Conservation (phyloP, 2,888 invertebrate genomes). For the Limnephilus auricula region DNA sequence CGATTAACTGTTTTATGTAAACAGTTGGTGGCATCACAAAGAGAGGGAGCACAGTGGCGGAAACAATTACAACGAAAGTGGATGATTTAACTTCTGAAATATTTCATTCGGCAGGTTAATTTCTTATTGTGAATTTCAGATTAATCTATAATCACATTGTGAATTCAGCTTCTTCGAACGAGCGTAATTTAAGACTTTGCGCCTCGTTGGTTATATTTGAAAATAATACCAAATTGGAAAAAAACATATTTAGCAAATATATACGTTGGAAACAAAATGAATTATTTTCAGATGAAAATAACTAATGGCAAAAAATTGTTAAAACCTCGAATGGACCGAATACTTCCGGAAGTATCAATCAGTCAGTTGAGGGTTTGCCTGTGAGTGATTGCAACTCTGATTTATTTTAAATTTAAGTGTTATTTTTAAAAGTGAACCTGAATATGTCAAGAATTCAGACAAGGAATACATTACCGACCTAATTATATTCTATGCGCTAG, state of each 20-base stretch:
- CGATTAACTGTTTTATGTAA: slow-evolving; percentile 65
- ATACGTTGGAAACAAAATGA: not conserved
- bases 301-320: not conserved
- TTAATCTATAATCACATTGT: slow-evolving; percentile 18
- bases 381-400: too few relatives aligned
- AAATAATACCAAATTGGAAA: not conserved
- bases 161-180: not conserved
- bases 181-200: not conserved
- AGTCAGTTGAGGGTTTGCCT: too few relatives aligned
- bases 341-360: not conserved
- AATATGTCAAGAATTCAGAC: too few relatives aligned
- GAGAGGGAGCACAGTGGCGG: slow-evolving; percentile 54
- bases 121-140: slow-evolving; percentile 29
- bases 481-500: too few relatives aligned
- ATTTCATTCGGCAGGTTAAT: slow-evolving; percentile 38
- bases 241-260: not conserved
- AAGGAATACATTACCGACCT: too few relatives aligned
- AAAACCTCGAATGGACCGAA: not conserved
- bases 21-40: slow-evolving; percentile 62
- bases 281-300: not conserved
- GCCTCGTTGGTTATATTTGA: not conserved
- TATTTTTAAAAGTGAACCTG: too few relatives aligned
- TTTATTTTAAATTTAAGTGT: too few relatives aligned
- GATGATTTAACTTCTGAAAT: slow-evolving; percentile 56
- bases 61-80: slow-evolving; percentile 61